phyloP scores from a whole-genome alignment of 2,797 vertebrate genomes.

The Bryconaethiops microstoma region DNA sequence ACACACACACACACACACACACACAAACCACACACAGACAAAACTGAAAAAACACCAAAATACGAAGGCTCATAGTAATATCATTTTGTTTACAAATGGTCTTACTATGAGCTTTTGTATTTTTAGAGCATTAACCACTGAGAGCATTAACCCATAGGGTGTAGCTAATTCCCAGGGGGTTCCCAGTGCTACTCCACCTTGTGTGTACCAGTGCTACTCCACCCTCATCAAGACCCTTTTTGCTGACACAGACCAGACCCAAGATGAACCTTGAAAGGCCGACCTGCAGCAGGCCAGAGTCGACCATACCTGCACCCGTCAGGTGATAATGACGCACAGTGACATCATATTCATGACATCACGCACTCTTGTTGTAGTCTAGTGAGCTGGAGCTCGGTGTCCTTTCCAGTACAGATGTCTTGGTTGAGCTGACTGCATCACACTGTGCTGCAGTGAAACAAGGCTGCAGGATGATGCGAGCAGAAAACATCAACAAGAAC shows the following conservation, averaged over 20 bases:
- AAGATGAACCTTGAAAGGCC: neutral
- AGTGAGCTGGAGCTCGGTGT: slow-evolving; percentile 51
- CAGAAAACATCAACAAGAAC: neutral
- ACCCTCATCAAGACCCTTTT: neutral
- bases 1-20: too few relatives aligned
- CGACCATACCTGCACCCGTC: neutral
- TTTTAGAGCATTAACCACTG: too few relatives aligned
- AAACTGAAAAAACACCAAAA: neutral
- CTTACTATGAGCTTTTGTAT: neutral
- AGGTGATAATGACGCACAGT: neutral
- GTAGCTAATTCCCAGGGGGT: neutral
- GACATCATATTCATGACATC: slow-evolving; percentile 29
- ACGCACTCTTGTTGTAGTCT: slow-evolving; percentile 6
- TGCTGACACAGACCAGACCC: neutral
- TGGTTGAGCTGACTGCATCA: slow-evolving; percentile 72
- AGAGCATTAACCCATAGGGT: too few relatives aligned
- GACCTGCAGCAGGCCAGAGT: neutral
- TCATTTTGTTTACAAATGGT: too few relatives aligned
- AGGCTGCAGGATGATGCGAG: slow-evolving; percentile 61
- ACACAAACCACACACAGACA: neutral
- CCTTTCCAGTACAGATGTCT: slow-evolving; percentile 61
- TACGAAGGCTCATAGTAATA: too few relatives aligned
- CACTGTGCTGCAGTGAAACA: slow-evolving; percentile 70
- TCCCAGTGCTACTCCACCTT: neutral
- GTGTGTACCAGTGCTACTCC: neutral